Evolutionary conservation across 2,797 vertebrate species (phyloP), one percentile per base, ranked within the genome.

Genomic region (Urophycis tenuis): DNA sequence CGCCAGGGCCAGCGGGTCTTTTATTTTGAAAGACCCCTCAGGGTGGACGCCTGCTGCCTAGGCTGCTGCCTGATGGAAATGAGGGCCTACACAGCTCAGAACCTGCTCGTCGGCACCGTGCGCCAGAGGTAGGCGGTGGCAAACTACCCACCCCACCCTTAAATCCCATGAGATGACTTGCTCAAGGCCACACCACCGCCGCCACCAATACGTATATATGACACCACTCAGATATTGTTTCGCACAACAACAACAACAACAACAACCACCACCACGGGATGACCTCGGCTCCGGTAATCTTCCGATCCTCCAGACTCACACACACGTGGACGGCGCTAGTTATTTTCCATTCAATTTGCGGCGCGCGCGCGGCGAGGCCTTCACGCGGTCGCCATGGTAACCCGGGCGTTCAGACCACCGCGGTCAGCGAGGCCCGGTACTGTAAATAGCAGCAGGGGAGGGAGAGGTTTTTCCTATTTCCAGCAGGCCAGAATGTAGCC

Each of bases 21-120:
- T 78, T 83, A 90, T 73, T 93, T 95, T 84, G 88, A 92, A 83
- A 93, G 92, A 80, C 92, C 91, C 32, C 84, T 89, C 29, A 81
- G 90, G 71, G 80, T 88, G 31, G 94, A 94, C 1, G 86, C 90
- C 0, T 76, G 93, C 89, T 95, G 93, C 53, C 77, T 94, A 0
- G 90, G 92, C 72, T 94, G 93, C 89, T 95, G 92, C 83, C 89
- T 92, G 79, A 94, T 94, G 92, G 93, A 95, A 86, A 92, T 92
- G 60, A 92, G 79, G 45, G 93, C 84, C 67, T 93, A 92, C 85
- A 89, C 89, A 32, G 81, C 88, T 17, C 71, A 85, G 32, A 89
- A 72, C 74, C 81, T 87, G 74, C 89, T 93, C 8, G 87, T 93
- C 32, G 94, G 94, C 67, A 85, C 88, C 1, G 81, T 91, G 3